A percentile compares a stretch with the other conserved stretches of the same genome.
Conservation (phyloP, 1,140 invertebrate species). For the Aphelenchoides fujianensis region DNA sequence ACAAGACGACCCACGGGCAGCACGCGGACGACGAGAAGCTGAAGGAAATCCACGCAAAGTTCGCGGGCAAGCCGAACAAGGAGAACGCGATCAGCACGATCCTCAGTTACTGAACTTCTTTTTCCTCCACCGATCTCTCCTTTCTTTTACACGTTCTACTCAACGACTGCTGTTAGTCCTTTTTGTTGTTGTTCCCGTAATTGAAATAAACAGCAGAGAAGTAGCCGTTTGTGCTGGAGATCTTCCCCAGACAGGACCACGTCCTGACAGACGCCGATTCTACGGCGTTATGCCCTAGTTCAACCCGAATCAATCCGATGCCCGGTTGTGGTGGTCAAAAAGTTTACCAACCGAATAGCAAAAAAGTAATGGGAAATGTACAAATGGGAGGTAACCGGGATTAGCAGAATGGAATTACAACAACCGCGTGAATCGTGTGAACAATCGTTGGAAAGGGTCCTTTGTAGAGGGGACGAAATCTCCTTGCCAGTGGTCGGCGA, state of each 20-base stretch:
- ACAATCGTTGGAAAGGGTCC: not conserved
- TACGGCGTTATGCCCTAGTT: too few relatives aligned
- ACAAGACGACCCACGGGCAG: slow-evolving; percentile 38
- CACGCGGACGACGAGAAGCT: slow-evolving; percentile 27
- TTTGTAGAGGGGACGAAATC: not conserved
- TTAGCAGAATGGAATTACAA: too few relatives aligned
- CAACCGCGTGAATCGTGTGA: not conserved
- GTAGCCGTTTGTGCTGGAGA: too few relatives aligned
- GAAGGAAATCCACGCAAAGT: slow-evolving; percentile 13
- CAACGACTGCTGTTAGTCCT: not conserved
- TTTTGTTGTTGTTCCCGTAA: too few relatives aligned
- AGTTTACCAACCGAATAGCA: too few relatives aligned
- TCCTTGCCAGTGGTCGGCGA: not conserved
- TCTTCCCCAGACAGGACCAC: too few relatives aligned
- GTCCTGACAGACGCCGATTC: too few relatives aligned
- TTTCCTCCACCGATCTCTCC: not conserved
- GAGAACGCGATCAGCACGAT: not conserved
- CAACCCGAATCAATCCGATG: too few relatives aligned
- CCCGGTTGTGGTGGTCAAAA: too few relatives aligned
- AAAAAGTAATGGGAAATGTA: too few relatives aligned
- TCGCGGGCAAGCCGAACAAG: not conserved
- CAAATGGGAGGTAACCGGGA: too few relatives aligned
- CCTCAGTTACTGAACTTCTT: not conserved
- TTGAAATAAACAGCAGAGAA: too few relatives aligned
- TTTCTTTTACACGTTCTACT: not conserved